These are phyloP conservation scores for Apostichopus parvimensis DNA, from an alignment of 35 echinoderm and acorn worm species.

Conservation along the genomic window DNA sequence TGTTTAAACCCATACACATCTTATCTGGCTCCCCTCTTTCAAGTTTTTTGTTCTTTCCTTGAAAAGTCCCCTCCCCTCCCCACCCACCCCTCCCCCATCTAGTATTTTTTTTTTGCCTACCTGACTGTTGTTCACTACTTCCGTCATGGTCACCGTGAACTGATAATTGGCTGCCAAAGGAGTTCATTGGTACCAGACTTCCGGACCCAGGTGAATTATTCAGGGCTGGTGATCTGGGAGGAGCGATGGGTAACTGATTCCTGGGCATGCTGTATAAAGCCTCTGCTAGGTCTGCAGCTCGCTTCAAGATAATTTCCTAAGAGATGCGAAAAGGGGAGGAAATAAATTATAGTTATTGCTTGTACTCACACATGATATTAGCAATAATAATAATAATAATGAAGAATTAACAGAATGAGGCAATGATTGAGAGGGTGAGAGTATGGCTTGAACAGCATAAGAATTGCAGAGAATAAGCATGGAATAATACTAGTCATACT, in stretches of 20 bases:
- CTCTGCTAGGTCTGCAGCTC: constrained; percentile 95
- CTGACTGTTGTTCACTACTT: constrained; percentile 79
- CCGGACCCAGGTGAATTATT: constrained; percentile 83
- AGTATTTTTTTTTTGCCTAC: not conserved
- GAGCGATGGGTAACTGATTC: constrained; percentile 90
- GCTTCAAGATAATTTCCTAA: constrained; percentile 98
- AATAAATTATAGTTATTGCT: not conserved
- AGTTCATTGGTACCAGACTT: constrained; percentile 91
- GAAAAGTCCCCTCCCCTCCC: too few species aligned
- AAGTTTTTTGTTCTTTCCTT: too few species aligned
- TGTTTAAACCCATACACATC: too few species aligned
- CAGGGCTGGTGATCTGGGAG: constrained; percentile 93
- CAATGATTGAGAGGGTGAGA: too few species aligned
- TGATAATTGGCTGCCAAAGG: constrained; percentile 91
- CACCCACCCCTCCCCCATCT: too few species aligned
- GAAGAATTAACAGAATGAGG: too few species aligned
- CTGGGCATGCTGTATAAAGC: constrained; percentile 97
- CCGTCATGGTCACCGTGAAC: constrained; percentile 72
- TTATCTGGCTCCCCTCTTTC: too few species aligned
- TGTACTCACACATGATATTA: too few species aligned
- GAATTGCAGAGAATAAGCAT: too few species aligned
- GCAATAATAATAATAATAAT: too few species aligned
- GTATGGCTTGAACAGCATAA: too few species aligned
- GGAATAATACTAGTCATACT: too few species aligned
- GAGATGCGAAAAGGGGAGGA: not conserved